These are phyloP conservation scores for Acromyrmex charruanus DNA, from an alignment of 1,140 invertebrate genomes.

Conservation along the genomic window DNA sequence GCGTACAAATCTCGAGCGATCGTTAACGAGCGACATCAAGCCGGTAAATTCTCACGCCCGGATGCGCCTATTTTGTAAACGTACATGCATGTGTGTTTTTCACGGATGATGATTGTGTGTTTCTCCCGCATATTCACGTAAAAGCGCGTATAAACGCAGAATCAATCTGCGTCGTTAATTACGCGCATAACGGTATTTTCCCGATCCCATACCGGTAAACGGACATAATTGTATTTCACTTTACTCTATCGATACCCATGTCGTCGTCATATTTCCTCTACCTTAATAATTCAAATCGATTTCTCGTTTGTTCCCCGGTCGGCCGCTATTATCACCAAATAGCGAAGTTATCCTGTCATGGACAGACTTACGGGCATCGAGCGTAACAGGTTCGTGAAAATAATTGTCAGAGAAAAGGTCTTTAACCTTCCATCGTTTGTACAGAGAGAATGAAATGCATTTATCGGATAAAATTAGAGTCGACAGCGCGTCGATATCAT, in stretches of 20 bases:
- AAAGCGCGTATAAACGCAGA: not conserved
- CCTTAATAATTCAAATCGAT: constrained; percentile 59
- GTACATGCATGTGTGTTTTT: not conserved
- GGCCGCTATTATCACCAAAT: constrained; percentile 43
- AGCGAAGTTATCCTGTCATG: constrained; percentile 45
- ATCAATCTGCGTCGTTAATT: constrained; percentile 43
- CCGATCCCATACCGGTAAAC: constrained; percentile 51
- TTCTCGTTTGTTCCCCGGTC: constrained; percentile 24
- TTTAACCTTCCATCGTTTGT: constrained; percentile 13
- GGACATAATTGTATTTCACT: constrained; percentile 55
- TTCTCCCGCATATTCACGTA: not conserved
- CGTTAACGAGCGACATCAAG: constrained; percentile 51
- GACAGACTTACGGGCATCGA: constrained; percentile 40
- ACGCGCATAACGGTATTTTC: constrained; percentile 45
- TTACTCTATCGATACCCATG: constrained; percentile 18
- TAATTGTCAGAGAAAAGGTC: constrained; percentile 41
- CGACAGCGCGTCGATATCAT: constrained; percentile 17
- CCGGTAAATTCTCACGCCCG: constrained; percentile 29
- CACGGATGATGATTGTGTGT: not conserved
- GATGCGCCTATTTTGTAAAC: constrained; percentile 47
- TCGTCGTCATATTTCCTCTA: constrained; percentile 39
- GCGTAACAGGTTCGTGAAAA: constrained; percentile 45
- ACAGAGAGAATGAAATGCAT: constrained; percentile 26
- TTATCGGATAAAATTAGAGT: constrained; percentile 36
- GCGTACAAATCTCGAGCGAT: constrained; percentile 39